A percentile compares a stretch with the other conserved stretches of the same genome.
Evolutionary conservation across 2,888 invertebrate genomes (phyloP).

Genomic region (Glyphotaelius pellucidus): DNA sequence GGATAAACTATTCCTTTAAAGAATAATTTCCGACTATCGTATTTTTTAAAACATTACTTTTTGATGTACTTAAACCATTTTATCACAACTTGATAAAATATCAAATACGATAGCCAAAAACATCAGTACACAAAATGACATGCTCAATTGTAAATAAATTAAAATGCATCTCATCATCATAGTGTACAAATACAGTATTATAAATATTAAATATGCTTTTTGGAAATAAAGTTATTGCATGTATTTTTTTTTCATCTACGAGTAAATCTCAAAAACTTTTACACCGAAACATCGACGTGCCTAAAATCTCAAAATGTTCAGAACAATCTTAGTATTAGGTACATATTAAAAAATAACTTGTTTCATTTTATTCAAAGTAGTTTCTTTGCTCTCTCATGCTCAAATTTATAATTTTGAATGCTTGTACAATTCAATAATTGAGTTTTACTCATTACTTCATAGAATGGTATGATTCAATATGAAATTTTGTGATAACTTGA

Average conservation of each 20-base stretch:
- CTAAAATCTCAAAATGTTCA: not conserved
- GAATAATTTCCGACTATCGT: slow-evolving; percentile 19
- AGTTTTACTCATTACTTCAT: not conserved
- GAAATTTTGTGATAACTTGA: not conserved
- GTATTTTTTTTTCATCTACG: not conserved
- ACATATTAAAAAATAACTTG: not conserved
- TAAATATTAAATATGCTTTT: not conserved
- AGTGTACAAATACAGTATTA: not conserved
- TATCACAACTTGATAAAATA: slow-evolving; percentile 21
- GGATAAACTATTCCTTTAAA: not conserved
- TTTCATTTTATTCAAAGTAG: not conserved
- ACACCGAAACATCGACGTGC: not conserved
- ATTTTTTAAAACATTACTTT: not conserved
- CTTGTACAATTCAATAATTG: not conserved
- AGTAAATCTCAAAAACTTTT: not conserved
- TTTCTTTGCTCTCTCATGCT: not conserved
- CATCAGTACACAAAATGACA: not conserved
- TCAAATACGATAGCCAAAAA: slow-evolving; percentile 33
- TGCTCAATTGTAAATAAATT: not conserved
- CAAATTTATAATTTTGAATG: not conserved
- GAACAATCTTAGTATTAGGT: not conserved
- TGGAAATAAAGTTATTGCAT: not conserved
- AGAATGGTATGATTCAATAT: not conserved
- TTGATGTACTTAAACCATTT: slow-evolving; percentile 14
- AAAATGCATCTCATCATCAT: not conserved